These are phyloP conservation scores for Sebastes itinus DNA, from an alignment of 2,797 vertebrate genomes.

Conservation along the genomic window DNA sequence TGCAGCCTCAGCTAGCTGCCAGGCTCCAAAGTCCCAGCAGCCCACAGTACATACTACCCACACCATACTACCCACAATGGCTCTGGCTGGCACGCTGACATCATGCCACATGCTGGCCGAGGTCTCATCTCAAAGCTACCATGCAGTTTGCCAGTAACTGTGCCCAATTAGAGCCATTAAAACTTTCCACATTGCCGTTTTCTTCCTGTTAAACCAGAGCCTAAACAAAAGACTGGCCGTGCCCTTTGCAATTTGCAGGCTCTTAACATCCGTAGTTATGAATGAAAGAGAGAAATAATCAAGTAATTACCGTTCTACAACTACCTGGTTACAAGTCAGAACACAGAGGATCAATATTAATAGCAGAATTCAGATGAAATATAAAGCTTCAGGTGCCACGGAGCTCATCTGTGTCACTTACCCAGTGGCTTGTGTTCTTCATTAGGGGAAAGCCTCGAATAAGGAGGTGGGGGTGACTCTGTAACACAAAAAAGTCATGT, in stretches of 20 bases:
- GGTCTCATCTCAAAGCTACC: slow-evolving; percentile 85
- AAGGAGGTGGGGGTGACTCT: slow-evolving; percentile 99
- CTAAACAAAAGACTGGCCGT: slow-evolving; percentile 11
- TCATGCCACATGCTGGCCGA: slow-evolving; percentile 82
- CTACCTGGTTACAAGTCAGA: background rate
- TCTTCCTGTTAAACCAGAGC: slow-evolving; percentile 46
- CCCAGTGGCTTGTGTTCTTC: slow-evolving; percentile 96
- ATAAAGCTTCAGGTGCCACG: background rate
- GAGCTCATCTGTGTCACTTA: slow-evolving; percentile 74
- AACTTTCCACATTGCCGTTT: slow-evolving; percentile 89
- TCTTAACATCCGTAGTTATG: background rate
- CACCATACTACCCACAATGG: slow-evolving; percentile 64
- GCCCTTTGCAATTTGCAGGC: background rate
- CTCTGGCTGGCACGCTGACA: slow-evolving; percentile 85
- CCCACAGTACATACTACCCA: slow-evolving; percentile 47
- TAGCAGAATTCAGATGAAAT: background rate
- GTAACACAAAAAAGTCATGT: slow-evolving; percentile 80
- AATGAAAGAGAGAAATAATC: background rate
- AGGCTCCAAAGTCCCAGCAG: slow-evolving; percentile 56
- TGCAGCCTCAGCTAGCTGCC: slow-evolving; percentile 47
- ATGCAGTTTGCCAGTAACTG: slow-evolving; percentile 85
- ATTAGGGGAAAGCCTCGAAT: slow-evolving; percentile 92
- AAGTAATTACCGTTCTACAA: background rate
- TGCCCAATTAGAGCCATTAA: slow-evolving; percentile 92
- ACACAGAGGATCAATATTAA: background rate